A percentile compares a stretch with the other conserved stretches of the same genome.
Conservation (phyloP, 2,113 vertebrate species). For the Malurus alboscapulatus region DNA sequence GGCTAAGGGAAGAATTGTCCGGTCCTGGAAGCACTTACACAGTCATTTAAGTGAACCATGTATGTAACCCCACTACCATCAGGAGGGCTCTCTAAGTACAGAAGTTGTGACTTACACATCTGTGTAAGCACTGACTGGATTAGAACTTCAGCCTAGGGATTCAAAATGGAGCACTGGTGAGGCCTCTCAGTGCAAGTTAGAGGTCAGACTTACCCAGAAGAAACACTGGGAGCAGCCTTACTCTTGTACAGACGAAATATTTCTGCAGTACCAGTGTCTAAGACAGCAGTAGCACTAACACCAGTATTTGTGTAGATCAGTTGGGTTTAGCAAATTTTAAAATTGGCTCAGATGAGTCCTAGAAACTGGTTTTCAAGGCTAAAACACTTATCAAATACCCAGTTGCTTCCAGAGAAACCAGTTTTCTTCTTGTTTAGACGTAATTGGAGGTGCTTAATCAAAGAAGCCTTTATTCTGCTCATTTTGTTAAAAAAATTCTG, state of each 20-base stretch:
- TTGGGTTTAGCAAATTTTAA: slow-evolving; percentile 11
- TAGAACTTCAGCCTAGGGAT: not conserved
- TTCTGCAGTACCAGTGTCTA: slow-evolving; percentile 7
- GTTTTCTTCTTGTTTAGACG: slow-evolving; percentile 27
- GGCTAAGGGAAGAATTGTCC: not conserved
- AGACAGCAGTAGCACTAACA: slow-evolving; percentile 6
- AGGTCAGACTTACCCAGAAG: not conserved
- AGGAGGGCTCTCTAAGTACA: not conserved
- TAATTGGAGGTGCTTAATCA: slow-evolving; percentile 32
- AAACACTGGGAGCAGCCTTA: not conserved
- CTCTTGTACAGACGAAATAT: not conserved
- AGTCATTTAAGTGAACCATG: not conserved
- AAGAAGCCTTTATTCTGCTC: slow-evolving; percentile 60
- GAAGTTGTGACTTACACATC: not conserved
- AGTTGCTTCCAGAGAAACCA: slow-evolving; percentile 38
- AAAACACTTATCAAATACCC: not conserved
- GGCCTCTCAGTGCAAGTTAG: not conserved
- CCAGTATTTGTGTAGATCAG: not conserved
- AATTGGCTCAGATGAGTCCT: slow-evolving; percentile 3
- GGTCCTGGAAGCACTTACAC: not conserved
- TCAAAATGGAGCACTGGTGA: not conserved
- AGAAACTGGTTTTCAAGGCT: slow-evolving; percentile 48
- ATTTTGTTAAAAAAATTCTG: slow-evolving; percentile 60
- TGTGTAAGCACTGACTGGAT: slow-evolving; percentile 23
- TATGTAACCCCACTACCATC: not conserved